These are phyloP conservation scores for Solenopsis fugax DNA, from an alignment of 1,140 invertebrate species.

Conservation along the genomic window DNA sequence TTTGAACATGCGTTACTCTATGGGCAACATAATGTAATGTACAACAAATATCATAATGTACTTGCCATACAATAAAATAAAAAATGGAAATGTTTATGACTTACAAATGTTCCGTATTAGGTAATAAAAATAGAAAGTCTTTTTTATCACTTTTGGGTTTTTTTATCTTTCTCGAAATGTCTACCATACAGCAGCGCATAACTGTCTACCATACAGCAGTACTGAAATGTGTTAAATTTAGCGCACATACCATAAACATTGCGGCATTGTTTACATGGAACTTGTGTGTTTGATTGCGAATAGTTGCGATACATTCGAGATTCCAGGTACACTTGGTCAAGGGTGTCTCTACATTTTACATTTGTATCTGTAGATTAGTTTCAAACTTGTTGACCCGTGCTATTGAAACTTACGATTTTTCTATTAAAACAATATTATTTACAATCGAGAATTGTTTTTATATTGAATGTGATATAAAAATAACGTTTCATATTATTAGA, in stretches of 20 bases:
- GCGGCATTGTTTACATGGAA: constrained; percentile 14
- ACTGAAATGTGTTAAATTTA: constrained; percentile 36
- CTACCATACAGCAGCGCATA: background rate
- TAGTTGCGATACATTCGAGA: constrained; percentile 48
- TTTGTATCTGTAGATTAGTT: constrained; percentile 25
- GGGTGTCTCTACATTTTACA: constrained; percentile 42
- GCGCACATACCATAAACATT: constrained; percentile 25
- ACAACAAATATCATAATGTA: background rate
- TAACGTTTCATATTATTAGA: background rate
- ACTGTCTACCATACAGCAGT: background rate
- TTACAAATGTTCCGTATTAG: background rate
- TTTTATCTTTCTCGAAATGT: background rate
- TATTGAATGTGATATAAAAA: background rate
- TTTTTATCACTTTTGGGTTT: background rate
- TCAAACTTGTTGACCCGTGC: constrained; percentile 16
- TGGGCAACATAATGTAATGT: background rate
- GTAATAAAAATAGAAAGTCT: background rate
- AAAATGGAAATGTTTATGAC: background rate
- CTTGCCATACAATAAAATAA: background rate
- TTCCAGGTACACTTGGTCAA: constrained; percentile 10
- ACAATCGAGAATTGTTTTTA: background rate
- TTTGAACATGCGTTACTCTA: too few species aligned
- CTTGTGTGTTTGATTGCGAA: constrained; percentile 44
- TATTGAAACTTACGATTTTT: background rate
- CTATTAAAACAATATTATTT: background rate